Percentiles rank a stretch among this genome's conserved stretches.
These are phyloP conservation scores for Salvelinus fontinalis DNA, from an alignment of 2,113 vertebrate species.

Conservation along the genomic window DNA sequence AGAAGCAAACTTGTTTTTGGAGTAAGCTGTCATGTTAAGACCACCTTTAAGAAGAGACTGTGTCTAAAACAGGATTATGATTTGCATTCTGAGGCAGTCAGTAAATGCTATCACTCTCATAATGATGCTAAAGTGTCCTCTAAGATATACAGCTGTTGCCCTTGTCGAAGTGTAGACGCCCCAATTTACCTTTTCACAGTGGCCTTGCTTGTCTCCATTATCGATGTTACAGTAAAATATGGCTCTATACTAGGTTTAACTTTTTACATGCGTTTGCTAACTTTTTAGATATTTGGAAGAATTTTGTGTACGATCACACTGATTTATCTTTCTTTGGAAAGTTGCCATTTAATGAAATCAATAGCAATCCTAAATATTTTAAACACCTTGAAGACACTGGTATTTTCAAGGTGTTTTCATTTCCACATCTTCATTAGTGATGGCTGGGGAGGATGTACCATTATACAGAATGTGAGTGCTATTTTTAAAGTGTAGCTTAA, in stretches of 20 bases:
- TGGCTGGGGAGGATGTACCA: background rate
- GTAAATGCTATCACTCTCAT: background rate
- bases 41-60: too few species aligned
- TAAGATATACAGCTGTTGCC: constrained; percentile 23
- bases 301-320: background rate
- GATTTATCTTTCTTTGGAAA: background rate
- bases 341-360: background rate
- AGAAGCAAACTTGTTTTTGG: too few species aligned
- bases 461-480: background rate
- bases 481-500: background rate
- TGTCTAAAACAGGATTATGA: background rate
- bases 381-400: too few species aligned
- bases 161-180: background rate
- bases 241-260: background rate
- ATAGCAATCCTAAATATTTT: background rate
- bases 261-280: background rate
- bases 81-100: constrained; percentile 2
- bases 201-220: background rate
- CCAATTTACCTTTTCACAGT: background rate
- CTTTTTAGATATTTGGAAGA: background rate
- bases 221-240: constrained; percentile 9
- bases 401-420: too few species aligned
- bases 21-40: too few species aligned
- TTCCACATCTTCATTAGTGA: too few species aligned
- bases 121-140: background rate